A percentile compares a stretch with the other conserved stretches of the same genome.
phyloP scores from a whole-genome alignment of 2,797 vertebrate genomes.

The Poecilia gillii region DNA sequence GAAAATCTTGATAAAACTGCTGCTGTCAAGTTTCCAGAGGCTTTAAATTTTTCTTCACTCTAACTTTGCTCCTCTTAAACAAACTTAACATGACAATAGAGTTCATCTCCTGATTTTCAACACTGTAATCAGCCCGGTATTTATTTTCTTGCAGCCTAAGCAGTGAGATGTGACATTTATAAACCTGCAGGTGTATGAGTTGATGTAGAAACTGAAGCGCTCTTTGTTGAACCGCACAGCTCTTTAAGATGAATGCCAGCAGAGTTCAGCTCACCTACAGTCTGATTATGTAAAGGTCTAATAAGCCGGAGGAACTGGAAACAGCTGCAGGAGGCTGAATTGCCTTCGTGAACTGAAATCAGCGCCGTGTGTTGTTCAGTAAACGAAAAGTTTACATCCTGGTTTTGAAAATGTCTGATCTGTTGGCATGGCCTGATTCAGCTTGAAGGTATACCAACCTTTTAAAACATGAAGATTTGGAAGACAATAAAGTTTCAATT shows the following conservation, averaged over 20 bases:
- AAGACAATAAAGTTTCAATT: background rate
- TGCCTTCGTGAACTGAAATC: background rate
- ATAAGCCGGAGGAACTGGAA: background rate
- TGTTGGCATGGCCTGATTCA: background rate
- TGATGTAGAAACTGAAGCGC: background rate
- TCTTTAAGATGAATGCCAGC: constrained; percentile 1
- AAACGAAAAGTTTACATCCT: background rate
- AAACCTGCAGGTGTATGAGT: background rate
- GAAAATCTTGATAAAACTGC: background rate
- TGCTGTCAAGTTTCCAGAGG: background rate
- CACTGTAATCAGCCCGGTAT: background rate
- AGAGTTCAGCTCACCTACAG: background rate
- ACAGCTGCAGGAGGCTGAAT: constrained; percentile 5
- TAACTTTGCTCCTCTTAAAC: background rate
- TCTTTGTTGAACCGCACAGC: background rate
- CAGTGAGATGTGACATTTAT: background rate
- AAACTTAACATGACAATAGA: background rate
- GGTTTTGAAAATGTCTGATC: background rate
- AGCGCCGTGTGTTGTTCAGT: background rate
- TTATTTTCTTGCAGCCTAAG: background rate
- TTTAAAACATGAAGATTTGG: background rate
- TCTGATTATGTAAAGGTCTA: background rate
- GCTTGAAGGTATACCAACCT: background rate
- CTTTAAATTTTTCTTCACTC: background rate
- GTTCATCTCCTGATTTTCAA: background rate